Percentiles rank a stretch among this genome's conserved stretches.
Conservation (phyloP, 2,888 invertebrate species). For the Cylloceria caligata region DNA sequence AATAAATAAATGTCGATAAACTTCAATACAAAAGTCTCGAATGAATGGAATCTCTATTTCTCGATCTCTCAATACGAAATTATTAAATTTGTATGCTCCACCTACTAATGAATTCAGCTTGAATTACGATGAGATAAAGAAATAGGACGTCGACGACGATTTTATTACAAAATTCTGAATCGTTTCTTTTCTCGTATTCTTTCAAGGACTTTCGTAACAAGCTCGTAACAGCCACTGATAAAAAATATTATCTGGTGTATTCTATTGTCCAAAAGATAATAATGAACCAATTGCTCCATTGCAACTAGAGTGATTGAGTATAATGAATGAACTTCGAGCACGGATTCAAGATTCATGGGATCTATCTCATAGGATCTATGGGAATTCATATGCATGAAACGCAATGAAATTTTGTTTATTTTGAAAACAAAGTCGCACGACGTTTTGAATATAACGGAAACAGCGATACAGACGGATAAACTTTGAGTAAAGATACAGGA, state of each 20-base stretch:
- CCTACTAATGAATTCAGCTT: conserved; percentile 10
- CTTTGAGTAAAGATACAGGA: no score
- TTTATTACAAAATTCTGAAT: conserved; percentile 29
- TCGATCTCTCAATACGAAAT: conserved; percentile 9
- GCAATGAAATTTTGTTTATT: no score
- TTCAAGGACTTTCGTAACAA: conserved; percentile 19
- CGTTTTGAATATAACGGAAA: no score
- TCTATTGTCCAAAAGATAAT: not conserved
- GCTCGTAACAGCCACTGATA: not conserved
- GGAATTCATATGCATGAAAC: no score
- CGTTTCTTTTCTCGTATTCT: conserved; percentile 30
- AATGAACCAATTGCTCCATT: no score
- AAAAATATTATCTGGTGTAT: not conserved
- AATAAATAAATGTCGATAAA: not conserved
- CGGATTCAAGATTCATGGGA: no score
- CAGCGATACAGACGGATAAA: no score
- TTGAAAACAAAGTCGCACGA: no score
- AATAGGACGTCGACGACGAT: conserved; percentile 21
- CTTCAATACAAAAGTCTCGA: conserved; percentile 15
- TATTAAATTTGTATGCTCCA: conserved; percentile 15
- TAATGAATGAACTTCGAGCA: no score
- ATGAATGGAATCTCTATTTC: conserved; percentile 43
- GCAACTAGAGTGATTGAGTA: no score
- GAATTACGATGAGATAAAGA: conserved; percentile 37
- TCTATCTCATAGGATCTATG: no score